A percentile compares a stretch with the other conserved stretches of the same genome.
phyloP scores from a whole-genome alignment of 2,888 invertebrate species.

The Melanophora roralis region DNA sequence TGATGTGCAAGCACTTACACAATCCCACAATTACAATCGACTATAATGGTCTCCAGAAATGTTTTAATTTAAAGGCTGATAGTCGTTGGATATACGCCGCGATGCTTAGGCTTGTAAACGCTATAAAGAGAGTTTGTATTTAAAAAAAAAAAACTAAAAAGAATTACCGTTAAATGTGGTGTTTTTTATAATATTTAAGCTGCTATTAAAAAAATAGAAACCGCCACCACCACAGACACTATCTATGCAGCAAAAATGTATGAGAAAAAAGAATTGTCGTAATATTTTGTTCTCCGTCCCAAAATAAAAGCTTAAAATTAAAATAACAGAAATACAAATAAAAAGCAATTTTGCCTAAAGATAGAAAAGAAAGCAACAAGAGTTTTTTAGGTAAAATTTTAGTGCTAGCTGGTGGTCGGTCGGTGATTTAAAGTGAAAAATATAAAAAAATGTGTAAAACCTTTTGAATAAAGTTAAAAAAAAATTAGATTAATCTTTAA shows the following conservation, averaged over 20 bases:
- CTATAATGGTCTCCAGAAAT: slow-evolving; percentile 70
- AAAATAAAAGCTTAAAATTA: not conserved
- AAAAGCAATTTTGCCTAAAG: not conserved
- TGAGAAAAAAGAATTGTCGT: slow-evolving; percentile 57
- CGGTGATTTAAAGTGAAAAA: slow-evolving; percentile 35
- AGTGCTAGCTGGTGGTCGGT: slow-evolving; percentile 62
- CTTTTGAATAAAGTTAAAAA: not conserved
- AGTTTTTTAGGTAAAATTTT: slow-evolving; percentile 1
- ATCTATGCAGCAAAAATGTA: slow-evolving; percentile 58
- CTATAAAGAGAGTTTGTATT: slow-evolving; percentile 63
- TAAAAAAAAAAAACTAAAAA: slow-evolving; percentile 24
- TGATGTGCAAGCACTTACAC: slow-evolving; percentile 26
- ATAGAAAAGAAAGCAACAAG: not conserved
- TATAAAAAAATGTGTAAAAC: not conserved
- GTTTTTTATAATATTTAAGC: slow-evolving; percentile 43
- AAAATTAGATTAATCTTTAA: not conserved
- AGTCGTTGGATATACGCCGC: slow-evolving; percentile 76
- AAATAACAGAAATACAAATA: not conserved
- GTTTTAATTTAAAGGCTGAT: slow-evolving; percentile 68
- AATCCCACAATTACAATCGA: not conserved
- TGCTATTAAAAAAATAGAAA: slow-evolving; percentile 50
- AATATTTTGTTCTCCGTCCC: slow-evolving; percentile 48
- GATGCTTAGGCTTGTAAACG: slow-evolving; percentile 75
- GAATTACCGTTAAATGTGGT: slow-evolving; percentile 56
- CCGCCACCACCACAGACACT: slow-evolving; percentile 59